Conservation (phyloP, 2,113 vertebrate genomes). For the Phodopus roborovskii region DNA sequence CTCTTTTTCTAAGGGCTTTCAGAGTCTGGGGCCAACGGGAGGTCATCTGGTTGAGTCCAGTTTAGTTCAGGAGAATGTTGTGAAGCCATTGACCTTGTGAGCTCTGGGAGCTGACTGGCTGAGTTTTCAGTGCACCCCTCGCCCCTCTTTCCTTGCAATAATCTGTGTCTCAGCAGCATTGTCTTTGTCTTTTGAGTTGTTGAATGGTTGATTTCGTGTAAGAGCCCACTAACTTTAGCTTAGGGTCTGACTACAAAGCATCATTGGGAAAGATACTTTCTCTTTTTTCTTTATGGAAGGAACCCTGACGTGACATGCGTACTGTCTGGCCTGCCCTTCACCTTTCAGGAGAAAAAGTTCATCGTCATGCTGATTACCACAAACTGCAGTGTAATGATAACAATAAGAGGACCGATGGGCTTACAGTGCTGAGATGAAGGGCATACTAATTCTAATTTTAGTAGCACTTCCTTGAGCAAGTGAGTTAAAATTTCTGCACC, state of each 20-base stretch:
- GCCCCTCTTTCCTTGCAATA: not conserved
- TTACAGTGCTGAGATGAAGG: not conserved
- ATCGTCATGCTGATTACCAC: not conserved
- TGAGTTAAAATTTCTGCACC: slow-evolving; percentile 28
- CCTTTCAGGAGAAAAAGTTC: slow-evolving; percentile 35
- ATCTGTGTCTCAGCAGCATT: not conserved
- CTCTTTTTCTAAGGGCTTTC: not conserved
- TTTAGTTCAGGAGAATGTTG: not conserved
- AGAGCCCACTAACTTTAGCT: not conserved
- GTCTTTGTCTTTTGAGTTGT: not conserved
- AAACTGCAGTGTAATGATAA: slow-evolving; percentile 9
- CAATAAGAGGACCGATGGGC: not conserved
- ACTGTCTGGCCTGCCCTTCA: not conserved
- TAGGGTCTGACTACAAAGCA: not conserved
- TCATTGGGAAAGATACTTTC: slow-evolving; percentile 27
- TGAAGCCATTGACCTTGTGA: not conserved
- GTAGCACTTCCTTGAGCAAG: slow-evolving; percentile 32
- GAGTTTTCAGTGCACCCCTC: not conserved
- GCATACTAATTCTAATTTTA: slow-evolving; percentile 41
- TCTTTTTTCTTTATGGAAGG: slow-evolving; percentile 58
- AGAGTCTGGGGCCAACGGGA: not conserved
- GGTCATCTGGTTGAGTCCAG: not conserved
- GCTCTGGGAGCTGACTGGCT: not conserved
- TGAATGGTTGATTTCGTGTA: slow-evolving; percentile 41
- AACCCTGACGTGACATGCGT: slow-evolving; percentile 1